phyloP scores from a whole-genome alignment of 30 jellyfish, hydroid and myxozoan species.

The Pseudorhiza aurosa region DNA sequence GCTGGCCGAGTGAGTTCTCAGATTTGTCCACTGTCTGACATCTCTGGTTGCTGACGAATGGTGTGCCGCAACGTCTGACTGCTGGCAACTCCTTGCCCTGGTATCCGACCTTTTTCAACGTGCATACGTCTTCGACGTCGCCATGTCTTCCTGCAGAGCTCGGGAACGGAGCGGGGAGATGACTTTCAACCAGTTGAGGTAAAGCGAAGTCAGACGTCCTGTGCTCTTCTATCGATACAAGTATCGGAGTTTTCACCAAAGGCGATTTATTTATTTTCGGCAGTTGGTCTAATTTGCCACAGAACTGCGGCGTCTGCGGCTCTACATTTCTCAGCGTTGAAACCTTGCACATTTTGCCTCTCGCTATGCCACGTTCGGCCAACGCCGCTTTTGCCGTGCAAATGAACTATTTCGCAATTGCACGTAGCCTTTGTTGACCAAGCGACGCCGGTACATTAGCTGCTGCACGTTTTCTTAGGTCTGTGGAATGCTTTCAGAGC shows the following conservation, averaged over 20 bases:
- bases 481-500: neutral
- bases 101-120: neutral
- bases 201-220: neutral
- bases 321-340: slow-evolving; percentile 46
- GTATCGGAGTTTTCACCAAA: slow-evolving; percentile 3
- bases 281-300: slow-evolving; percentile 15
- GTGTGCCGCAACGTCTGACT: slow-evolving; percentile 5
- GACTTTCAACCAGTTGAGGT: slow-evolving; percentile 16
- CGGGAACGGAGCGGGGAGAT: neutral
- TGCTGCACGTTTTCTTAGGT: slow-evolving; percentile 4
- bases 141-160: neutral
- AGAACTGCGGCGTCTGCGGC: slow-evolving; percentile 21
- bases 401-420: slow-evolving; percentile 21
- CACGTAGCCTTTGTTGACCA: neutral
- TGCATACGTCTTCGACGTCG: neutral
- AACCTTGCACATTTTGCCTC: slow-evolving; percentile 47
- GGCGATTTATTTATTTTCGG: slow-evolving; percentile 11
- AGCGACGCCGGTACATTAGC: neutral
- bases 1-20: neutral
- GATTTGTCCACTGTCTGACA: neutral
- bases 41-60: neutral
- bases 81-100: neutral
- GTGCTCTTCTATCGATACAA: slow-evolving; percentile 7
- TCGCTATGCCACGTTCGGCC: too few species aligned
- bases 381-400: too few species aligned